Evolutionary conservation across 2,888 invertebrate species (phyloP).

Genomic region (Diploptera punctata): DNA sequence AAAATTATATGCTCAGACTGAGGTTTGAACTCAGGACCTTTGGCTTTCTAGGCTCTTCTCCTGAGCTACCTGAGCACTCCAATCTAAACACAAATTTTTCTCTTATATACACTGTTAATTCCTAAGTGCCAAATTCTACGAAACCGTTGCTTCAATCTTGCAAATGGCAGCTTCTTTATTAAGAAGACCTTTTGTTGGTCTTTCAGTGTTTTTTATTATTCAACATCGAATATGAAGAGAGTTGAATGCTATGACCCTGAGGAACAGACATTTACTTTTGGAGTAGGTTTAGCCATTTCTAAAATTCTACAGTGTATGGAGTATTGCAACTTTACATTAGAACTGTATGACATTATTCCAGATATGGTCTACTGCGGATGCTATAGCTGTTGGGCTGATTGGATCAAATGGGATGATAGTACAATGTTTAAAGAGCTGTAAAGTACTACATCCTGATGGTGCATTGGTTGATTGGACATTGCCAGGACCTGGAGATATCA

Average conservation of each 20-base stretch:
- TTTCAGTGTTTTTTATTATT: too few species aligned
- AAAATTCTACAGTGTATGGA: constrained; percentile 32
- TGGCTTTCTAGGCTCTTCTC: too few species aligned
- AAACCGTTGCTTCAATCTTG: too few species aligned
- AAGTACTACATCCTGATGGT: constrained; percentile 31
- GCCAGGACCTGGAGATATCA: constrained; percentile 24
- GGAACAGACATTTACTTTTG: constrained; percentile 36
- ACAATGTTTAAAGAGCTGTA: constrained; percentile 35
- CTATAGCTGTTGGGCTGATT: constrained; percentile 37
- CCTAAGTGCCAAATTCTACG: too few species aligned
- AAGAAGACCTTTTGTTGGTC: too few species aligned
- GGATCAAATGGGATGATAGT: constrained; percentile 37
- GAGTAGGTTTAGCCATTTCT: constrained; percentile 36
- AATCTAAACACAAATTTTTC: too few species aligned
- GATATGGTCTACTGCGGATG: constrained; percentile 38
- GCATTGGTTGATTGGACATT: constrained; percentile 29
- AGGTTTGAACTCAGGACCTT: too few species aligned
- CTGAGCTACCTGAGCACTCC: too few species aligned
- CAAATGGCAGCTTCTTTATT: too few species aligned
- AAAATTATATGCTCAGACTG: too few species aligned
- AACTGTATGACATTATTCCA: constrained; percentile 37
- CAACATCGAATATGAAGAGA: too few species aligned
- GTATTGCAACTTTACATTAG: constrained; percentile 32
- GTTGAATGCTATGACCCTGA: constrained; percentile 33
- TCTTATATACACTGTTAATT: too few species aligned